Base-by-base conservation (phyloP, 2,888 invertebrate species). In the Crematogaster levior region DNA sequence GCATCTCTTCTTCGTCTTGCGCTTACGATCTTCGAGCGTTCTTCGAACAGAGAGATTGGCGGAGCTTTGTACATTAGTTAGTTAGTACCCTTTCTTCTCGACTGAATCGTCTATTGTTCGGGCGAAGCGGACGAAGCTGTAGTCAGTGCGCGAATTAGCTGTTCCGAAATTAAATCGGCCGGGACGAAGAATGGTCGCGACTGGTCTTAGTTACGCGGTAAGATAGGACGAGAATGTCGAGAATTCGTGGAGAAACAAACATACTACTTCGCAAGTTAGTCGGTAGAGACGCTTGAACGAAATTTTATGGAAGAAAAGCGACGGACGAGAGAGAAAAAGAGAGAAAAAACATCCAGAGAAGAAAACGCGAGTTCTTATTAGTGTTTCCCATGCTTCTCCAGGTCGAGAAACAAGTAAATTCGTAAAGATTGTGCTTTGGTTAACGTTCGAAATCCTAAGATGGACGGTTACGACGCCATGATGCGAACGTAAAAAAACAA, bases 321-420 rank as follows among this genome's bases (percentile, higher is more conserved):
- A 3, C 24, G 43, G 15, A 10, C 24, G 56, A 12, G 40, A 27
- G 15, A 34, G 51, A 48, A 34, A 48, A 21, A 34, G 34, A 53
- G 53, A 70, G 70, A 10, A 68, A 21, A 34, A 24, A 21, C 43
- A 30, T 9, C n/a, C 21, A n/a, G n/a, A n/a, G 24, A 48, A 63
- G 37, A 27, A 51, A 75, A 63, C 51, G 68, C 40, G n/a, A 51
- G 75, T 66, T 75, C 51, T 66, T 75, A 68, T 66, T 68, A 68
- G 68, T 21, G 15, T 10, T 40, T 51, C 15, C 21, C 34, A 24
- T 56, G 15, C 27, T 43, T 48, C 48, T 51, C 48, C 46, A 21
- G 43, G 53, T 58, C 61, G 74, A 56, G 81, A 46, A 85, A 87
- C 87, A 87, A 83, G 85, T 87, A 84, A 85, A 85, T 87, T n/a